Evolutionary conservation across 2,113 vertebrate genomes (phyloP).

Genomic region (Delphinus delphis): DNA sequence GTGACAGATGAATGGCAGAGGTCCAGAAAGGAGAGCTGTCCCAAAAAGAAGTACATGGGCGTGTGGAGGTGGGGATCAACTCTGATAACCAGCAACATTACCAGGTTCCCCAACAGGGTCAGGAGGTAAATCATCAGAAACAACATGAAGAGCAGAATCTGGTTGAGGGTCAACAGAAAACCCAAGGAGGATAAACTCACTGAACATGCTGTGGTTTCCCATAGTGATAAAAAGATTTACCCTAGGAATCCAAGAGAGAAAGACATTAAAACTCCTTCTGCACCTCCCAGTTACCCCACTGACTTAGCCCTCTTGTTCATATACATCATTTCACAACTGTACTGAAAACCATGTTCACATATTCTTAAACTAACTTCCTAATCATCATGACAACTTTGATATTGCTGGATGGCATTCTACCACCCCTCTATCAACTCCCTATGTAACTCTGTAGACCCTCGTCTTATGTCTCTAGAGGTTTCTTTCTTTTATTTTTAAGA

Average conservation of each 20-base stretch:
- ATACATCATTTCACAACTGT: background rate
- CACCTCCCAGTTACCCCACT: background rate
- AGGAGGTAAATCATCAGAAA: constrained; percentile 18
- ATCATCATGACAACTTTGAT: background rate
- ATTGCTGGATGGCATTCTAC: background rate
- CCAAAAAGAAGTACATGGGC: constrained; percentile 5
- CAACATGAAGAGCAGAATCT: background rate
- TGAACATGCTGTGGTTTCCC: background rate
- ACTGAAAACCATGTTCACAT: background rate
- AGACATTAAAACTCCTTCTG: background rate
- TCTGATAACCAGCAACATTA: background rate
- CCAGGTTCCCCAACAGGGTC: background rate
- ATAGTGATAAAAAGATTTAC: background rate
- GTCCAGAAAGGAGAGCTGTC: constrained; percentile 37
- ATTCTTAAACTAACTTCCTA: background rate
- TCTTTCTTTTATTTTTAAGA: background rate
- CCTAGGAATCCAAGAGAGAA: background rate
- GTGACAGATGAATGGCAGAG: constrained; percentile 48
- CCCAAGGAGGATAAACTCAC: constrained; percentile 4
- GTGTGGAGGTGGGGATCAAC: background rate
- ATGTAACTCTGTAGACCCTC: background rate
- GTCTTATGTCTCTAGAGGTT: background rate
- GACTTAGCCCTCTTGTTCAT: background rate
- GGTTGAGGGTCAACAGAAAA: background rate
- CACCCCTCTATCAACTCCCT: background rate